phyloP scores from a whole-genome alignment of 2,888 invertebrate genomes.

The Deilephila porcellus region DNA sequence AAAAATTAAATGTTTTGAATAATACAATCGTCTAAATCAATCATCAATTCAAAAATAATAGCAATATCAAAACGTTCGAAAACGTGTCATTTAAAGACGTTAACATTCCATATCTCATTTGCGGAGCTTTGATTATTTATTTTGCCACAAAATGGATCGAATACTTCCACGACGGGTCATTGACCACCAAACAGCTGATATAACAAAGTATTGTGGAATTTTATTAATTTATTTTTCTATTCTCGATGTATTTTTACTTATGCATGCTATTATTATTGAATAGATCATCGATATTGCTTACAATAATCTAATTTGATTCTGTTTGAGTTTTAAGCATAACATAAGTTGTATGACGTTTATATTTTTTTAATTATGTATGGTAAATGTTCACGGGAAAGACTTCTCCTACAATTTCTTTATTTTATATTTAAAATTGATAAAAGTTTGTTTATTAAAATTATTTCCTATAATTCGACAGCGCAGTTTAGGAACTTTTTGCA shows the following conservation, averaged over 20 bases:
- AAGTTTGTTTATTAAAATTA: not conserved
- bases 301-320: not conserved
- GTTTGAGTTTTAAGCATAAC: not conserved
- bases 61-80: not conserved
- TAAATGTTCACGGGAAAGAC: too few relatives aligned
- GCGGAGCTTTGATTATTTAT: conserved; percentile 16
- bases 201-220: conserved; percentile 18
- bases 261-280: not conserved
- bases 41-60: too few relatives aligned
- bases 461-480: not conserved
- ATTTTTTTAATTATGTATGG: too few relatives aligned
- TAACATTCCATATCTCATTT: conserved; percentile 10
- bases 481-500: not conserved
- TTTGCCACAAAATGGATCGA: conserved; percentile 9
- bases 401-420: too few relatives aligned
- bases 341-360: too few relatives aligned
- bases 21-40: not conserved
- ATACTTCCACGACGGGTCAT: not conserved
- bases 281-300: not conserved
- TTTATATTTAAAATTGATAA: too few relatives aligned
- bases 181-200: conserved; percentile 25
- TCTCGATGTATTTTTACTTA: not conserved
- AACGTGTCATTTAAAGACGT: not conserved
- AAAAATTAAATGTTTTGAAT: not conserved
- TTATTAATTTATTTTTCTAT: conserved; percentile 4